Conservation (phyloP, 1,140 invertebrate genomes). For the Lepidurus couesii region DNA sequence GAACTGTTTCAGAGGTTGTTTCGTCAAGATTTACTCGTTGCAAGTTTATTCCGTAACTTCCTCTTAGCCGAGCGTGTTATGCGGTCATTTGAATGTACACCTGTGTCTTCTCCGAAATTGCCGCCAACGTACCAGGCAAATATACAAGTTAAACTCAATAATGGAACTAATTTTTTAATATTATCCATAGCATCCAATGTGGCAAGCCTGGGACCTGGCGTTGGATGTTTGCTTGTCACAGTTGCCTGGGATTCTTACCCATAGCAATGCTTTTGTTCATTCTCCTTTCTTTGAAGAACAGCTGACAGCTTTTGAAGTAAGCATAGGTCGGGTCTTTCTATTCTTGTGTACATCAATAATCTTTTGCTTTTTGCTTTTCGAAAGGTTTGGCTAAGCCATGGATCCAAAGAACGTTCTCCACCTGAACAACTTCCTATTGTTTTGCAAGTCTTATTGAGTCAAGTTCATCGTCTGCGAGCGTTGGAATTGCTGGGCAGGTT, state of each 20-base stretch:
- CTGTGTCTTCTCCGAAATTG: constrained; percentile 81
- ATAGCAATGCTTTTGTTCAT: constrained; percentile 55
- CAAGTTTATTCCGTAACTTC: constrained; percentile 95
- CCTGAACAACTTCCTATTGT: constrained; percentile 98
- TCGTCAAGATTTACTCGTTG: constrained; percentile 94
- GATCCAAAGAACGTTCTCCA: constrained; percentile 65
- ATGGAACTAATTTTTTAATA: constrained; percentile 25
- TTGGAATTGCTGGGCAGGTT: constrained; percentile 92
- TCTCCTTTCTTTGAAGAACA: constrained; percentile 97
- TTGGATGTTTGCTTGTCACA: constrained; percentile 88
- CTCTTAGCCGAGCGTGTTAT: constrained; percentile 93
- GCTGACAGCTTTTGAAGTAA: constrained; percentile 92
- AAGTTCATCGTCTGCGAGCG: constrained; percentile 90
- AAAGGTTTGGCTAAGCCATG: constrained; percentile 74
- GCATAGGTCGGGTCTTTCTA: constrained; percentile 23
- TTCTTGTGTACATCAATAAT: constrained; percentile 11
- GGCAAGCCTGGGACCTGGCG: constrained; percentile 96
- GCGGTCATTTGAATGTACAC: constrained; percentile 91
- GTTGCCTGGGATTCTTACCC: constrained; percentile 66
- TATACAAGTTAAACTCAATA: constrained; percentile 29
- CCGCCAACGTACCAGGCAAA: constrained; percentile 79
- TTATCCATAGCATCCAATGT: constrained; percentile 64
- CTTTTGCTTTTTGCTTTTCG: neutral
- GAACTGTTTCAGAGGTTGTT: constrained; percentile 96
- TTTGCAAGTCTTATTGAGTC: constrained; percentile 91